A percentile compares a stretch with the other conserved stretches of the same genome.
Evolutionary conservation across 2,888 invertebrate species (phyloP).

Genomic region (Conomelus anceps): DNA sequence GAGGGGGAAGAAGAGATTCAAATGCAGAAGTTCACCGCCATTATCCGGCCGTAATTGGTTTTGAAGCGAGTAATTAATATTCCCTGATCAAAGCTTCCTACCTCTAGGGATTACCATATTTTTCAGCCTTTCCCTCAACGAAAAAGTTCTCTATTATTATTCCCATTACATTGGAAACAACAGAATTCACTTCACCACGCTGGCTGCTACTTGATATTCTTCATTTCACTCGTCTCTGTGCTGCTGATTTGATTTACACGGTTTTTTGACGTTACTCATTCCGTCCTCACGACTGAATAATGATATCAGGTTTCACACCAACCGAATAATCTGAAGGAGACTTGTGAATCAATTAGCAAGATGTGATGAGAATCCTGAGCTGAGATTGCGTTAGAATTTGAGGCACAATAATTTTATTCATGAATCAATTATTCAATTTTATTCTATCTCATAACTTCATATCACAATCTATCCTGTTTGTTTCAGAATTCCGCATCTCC

Average conservation of each 20-base stretch:
- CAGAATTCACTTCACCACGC: neutral
- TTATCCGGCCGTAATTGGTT: neutral
- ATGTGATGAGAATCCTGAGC: neutral
- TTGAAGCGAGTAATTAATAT: neutral
- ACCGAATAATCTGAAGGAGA: neutral
- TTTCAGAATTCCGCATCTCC: too few species aligned
- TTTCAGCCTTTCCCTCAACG: neutral
- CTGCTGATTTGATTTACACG: neutral
- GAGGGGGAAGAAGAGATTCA: too few species aligned
- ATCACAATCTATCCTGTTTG: too few species aligned
- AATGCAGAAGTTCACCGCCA: neutral
- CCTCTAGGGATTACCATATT: neutral
- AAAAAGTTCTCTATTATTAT: neutral
- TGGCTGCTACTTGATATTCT: neutral
- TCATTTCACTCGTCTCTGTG: neutral
- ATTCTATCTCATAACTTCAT: too few species aligned
- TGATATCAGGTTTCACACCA: neutral
- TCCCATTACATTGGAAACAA: neutral
- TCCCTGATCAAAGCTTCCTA: neutral
- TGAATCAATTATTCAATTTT: neutral
- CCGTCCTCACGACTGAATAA: neutral
- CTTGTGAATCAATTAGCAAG: neutral
- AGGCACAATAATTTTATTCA: neutral
- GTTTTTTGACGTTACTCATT: neutral
- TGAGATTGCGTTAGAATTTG: neutral